Evolutionary conservation across 2,113 vertebrate genomes (phyloP).

Genomic region (Tragelaphus strepsiceros): DNA sequence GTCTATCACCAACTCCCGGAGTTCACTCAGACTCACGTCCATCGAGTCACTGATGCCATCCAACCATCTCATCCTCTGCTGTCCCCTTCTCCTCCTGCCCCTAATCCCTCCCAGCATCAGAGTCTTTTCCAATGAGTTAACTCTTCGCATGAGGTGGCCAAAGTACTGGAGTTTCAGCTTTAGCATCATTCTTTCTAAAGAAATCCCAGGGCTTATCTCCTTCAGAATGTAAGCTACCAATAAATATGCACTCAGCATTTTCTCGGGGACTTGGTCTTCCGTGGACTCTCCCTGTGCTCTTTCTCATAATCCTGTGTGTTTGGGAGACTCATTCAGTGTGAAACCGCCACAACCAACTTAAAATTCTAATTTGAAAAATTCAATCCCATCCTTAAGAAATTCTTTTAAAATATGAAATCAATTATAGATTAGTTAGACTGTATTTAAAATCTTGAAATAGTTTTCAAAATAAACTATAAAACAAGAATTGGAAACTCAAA

Average conservation of each 20-base stretch:
- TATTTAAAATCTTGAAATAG: background rate
- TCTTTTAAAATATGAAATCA: background rate
- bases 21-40: no score
- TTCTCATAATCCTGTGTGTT: background rate
- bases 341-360: background rate
- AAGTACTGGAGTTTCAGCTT: no score
- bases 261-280: background rate
- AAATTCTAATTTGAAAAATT: background rate
- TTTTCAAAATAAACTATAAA: background rate
- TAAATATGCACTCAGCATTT: background rate
- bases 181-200: no score
- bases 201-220: no score
- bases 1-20: no score
- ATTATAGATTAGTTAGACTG: background rate
- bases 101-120: no score
- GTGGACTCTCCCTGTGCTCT: rapidly evolving
- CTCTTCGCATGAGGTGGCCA: no score
- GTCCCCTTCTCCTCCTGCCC: no score
- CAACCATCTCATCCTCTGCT: no score
- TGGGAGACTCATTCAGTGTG: background rate
- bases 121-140: no score
- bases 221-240: background rate
- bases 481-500: background rate
- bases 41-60: no score
- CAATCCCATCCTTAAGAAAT: background rate